Conservation (phyloP, 2,888 invertebrate species). For the Drosophila ustulata region DNA sequence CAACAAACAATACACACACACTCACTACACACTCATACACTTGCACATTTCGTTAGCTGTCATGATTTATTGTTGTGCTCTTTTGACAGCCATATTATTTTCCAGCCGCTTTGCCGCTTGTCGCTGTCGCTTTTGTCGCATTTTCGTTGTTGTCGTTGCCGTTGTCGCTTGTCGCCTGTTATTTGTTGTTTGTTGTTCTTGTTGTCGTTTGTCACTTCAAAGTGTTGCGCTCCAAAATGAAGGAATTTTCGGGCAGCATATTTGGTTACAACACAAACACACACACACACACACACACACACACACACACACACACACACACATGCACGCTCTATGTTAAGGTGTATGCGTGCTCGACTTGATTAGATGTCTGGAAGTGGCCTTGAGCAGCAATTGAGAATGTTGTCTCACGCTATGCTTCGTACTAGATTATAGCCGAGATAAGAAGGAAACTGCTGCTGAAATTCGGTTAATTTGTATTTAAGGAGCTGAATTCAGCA, state of each 20-base stretch:
- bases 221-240: constrained; percentile 40
- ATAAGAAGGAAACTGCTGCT: not conserved
- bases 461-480: not conserved
- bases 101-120: constrained; percentile 49
- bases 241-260: constrained; percentile 41
- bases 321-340: constrained; percentile 19
- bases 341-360: constrained; percentile 33
- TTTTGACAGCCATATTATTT: constrained; percentile 75
- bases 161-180: constrained; percentile 43
- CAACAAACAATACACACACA: constrained; percentile 5
- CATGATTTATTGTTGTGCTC: constrained; percentile 70
- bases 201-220: constrained; percentile 48
- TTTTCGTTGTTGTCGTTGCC: constrained; percentile 34
- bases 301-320: constrained; percentile 32
- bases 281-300: constrained; percentile 22
- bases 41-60: constrained; percentile 46
- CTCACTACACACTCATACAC: constrained; percentile 8
- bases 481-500: not conserved
- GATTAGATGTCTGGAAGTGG: constrained; percentile 30
- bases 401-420: constrained; percentile 9
- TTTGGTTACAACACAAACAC: constrained; percentile 33
- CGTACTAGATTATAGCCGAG: constrained; percentile 5
- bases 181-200: constrained; percentile 44
- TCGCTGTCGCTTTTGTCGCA: constrained; percentile 29
- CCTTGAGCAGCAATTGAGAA: constrained; percentile 37